Evolutionary conservation across 2,113 vertebrate species (phyloP).

Genomic region (Otolemur garnettii): DNA sequence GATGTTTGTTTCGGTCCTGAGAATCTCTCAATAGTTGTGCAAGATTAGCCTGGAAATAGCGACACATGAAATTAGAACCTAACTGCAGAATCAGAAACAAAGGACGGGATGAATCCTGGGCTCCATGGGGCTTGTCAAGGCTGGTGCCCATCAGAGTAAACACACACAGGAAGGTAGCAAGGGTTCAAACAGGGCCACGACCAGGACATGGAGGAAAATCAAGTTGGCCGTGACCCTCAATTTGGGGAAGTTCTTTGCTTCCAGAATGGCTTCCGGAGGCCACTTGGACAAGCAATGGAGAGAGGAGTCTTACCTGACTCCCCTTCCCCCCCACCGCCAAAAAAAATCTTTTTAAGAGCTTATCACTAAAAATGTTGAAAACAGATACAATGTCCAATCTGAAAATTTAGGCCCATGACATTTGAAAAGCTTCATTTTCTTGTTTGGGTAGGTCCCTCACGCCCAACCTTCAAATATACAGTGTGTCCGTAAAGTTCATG

Average conservation of each 20-base stretch:
- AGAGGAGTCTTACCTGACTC: not conserved
- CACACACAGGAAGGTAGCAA: fast-evolving
- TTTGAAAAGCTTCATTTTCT: not conserved
- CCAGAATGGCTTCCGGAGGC: not conserved
- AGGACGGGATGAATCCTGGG: not conserved
- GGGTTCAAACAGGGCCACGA: fast-evolving
- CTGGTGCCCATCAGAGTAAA: not conserved
- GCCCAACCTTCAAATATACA: not conserved
- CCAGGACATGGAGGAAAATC: not conserved
- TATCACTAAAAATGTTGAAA: not conserved
- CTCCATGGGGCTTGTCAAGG: not conserved
- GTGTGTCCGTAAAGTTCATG: too few species aligned
- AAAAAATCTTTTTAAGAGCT: not conserved
- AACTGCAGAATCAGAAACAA: not conserved
- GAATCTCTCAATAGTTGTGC: constrained; percentile 94
- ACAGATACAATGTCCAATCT: not conserved
- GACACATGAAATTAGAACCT: constrained; percentile 40
- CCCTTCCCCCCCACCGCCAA: too few species aligned
- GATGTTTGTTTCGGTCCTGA: constrained; percentile 92
- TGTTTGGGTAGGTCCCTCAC: not conserved
- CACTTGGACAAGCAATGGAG: not conserved
- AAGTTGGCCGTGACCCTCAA: not conserved
- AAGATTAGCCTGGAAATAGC: constrained; percentile 93
- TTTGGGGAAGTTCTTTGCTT: not conserved
- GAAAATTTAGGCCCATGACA: not conserved